Base-by-base conservation (phyloP, 2,888 invertebrate genomes). In the Ectemnius lituratus region DNA sequence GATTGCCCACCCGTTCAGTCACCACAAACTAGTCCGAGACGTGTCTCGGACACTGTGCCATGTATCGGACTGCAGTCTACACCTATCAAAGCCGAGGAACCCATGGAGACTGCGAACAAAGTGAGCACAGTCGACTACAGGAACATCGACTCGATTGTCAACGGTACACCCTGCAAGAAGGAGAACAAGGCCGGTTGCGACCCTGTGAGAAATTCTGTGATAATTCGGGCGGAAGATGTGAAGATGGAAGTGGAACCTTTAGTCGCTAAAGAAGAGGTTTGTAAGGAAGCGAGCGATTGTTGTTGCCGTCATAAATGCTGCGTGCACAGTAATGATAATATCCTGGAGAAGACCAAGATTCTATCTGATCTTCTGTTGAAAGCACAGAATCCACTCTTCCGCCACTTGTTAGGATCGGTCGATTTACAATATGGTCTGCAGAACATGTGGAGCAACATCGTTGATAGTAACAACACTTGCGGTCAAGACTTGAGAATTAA, bases 401-500 rank as follows among this genome's bases (percentile, higher is more conserved):
- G 90, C 67, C 84, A 88, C 66, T 87, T 90, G 73, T 67, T 91
- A 2, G 87, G 86, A 13, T 85, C 91, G 57, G 89, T 90, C 4
- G 90, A 91, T 69, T 73, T 89, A 20, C 87, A 88, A 68, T 90
- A 90, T 75, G 90, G 88, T 6, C 56, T 91, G 61, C 88, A 89
- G 52, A 88, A 85, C 27, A 86, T 90, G 80, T 91, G 91, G 90
- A 83, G 80, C 37, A 87, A 87, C 72, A 83, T 87, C 37, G 78
- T 80, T 14, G 86, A 87, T 47, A 79, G 74, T 4, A 82, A 73
- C 66, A 83, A 82, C 76, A 89, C 85, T 28, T 89, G 89, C 60
- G 89, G 87, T 0, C 89, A 90, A 74, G 90, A 90, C 74, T 81
- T 90, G 45, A 86, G 89, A 70, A 91, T 93, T 18, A 92, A 92